Evolutionary conservation across 2,888 invertebrate genomes (phyloP).

Genomic region (Perizoma flavofasciatum): DNA sequence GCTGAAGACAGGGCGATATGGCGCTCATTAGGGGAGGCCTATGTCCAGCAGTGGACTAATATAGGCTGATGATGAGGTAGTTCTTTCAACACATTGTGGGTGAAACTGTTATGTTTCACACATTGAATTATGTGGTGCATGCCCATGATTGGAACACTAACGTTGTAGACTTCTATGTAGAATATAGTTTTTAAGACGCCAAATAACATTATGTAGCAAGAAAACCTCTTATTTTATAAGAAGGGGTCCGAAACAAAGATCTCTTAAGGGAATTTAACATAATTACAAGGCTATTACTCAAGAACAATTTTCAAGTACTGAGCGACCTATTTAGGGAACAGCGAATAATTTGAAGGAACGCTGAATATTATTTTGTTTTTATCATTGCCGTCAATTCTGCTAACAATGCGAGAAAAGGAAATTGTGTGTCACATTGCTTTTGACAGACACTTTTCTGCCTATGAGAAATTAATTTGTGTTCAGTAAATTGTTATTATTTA

Average conservation of each 20-base stretch:
- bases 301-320: constrained; percentile 43
- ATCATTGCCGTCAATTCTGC: constrained; percentile 49
- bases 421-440: constrained; percentile 42
- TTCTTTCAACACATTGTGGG: constrained; percentile 17
- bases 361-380: constrained; percentile 37
- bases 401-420: constrained; percentile 52
- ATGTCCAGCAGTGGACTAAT: too few relatives aligned
- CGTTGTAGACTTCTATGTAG: background rate
- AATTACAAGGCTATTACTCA: constrained; percentile 18
- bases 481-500: too few relatives aligned
- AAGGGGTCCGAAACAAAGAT: constrained; percentile 5
- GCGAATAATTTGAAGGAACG: constrained; percentile 41
- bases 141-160: too few relatives aligned
- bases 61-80: too few relatives aligned
- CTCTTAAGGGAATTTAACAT: constrained; percentile 15
- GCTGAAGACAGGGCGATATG: too few relatives aligned
- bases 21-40: too few relatives aligned
- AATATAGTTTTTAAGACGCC: background rate
- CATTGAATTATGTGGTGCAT: constrained; percentile 19
- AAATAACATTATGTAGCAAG: background rate
- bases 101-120: constrained; percentile 19
- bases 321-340: constrained; percentile 44
- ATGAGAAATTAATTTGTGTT: too few relatives aligned
- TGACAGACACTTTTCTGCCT: too few relatives aligned
- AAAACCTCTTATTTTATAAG: background rate